Conservation (phyloP, 2,797 vertebrate species). For the Catharus ustulatus region DNA sequence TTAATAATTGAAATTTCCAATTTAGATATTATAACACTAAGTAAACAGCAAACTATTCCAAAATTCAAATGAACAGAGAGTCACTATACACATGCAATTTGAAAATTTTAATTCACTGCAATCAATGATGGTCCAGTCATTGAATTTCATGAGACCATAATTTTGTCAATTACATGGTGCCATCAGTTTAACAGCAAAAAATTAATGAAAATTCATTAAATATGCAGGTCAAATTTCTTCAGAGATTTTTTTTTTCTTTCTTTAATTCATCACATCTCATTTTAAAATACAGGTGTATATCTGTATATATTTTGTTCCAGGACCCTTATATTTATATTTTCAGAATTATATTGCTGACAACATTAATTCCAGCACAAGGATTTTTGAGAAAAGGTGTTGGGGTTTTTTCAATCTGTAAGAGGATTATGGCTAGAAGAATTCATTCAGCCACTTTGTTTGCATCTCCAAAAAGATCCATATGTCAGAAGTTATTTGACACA, state of each 20-base stretch:
- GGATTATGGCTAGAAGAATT: background rate
- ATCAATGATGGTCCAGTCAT: background rate
- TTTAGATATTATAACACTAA: background rate
- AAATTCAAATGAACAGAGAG: background rate
- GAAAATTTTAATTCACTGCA: background rate
- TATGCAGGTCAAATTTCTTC: background rate
- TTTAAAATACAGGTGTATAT: background rate
- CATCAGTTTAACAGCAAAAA: background rate
- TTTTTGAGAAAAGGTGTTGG: background rate
- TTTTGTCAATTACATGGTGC: background rate
- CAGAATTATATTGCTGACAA: background rate
- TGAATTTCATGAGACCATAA: background rate
- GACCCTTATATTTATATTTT: background rate
- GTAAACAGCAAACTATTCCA: background rate
- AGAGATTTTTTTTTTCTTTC: background rate
- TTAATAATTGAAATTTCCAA: background rate
- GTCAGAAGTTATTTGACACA: background rate
- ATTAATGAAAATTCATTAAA: background rate
- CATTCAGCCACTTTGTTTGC: background rate
- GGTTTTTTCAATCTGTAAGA: background rate
- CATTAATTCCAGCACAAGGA: background rate
- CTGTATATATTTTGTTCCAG: background rate
- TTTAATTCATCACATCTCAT: background rate
- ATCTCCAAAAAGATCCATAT: background rate
- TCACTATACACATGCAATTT: background rate